Conservation (phyloP, 2,797 vertebrate genomes). For the Paedocypris micromegethes region DNA sequence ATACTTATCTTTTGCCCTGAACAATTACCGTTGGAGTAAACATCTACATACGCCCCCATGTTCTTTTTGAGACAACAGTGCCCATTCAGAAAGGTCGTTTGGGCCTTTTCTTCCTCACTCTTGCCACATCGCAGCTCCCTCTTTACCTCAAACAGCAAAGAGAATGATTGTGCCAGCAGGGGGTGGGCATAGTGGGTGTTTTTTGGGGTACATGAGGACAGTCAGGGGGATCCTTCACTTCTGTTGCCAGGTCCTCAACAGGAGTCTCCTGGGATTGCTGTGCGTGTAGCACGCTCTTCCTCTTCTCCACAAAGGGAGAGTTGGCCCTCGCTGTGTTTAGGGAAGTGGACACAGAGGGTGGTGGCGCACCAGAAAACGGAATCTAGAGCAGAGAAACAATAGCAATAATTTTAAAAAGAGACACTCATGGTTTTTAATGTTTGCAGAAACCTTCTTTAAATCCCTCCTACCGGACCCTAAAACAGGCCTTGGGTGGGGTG, state of each 20-base stretch:
- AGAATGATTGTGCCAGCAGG: slow-evolving; percentile 22
- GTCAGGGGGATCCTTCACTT: slow-evolving; percentile 31
- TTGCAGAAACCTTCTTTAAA: background rate
- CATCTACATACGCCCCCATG: background rate
- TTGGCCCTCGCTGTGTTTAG: slow-evolving; percentile 38
- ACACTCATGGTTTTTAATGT: slow-evolving; percentile 20
- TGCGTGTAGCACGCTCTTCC: slow-evolving; percentile 33
- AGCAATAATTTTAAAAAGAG: slow-evolving; percentile 20
- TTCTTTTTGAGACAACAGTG: slow-evolving; percentile 7
- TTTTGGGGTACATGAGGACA: slow-evolving; percentile 23
- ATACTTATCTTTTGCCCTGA: slow-evolving; percentile 22
- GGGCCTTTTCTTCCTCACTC: slow-evolving; percentile 1
- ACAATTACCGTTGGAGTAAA: slow-evolving; percentile 18
- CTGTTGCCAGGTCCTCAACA: slow-evolving; percentile 36
- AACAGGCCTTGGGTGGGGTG: no score
- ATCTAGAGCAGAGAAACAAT: slow-evolving; percentile 39
- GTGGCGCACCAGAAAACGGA: slow-evolving; percentile 20
- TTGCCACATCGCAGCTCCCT: background rate
- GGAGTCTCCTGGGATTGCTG: slow-evolving; percentile 30
- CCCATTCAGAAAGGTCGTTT: slow-evolving; percentile 22
- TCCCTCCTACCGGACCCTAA: no score
- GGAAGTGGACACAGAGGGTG: slow-evolving; percentile 40
- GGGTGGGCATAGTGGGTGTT: slow-evolving; percentile 13
- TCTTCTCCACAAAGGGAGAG: slow-evolving; percentile 42
- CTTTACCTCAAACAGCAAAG: slow-evolving; percentile 4